A percentile compares a stretch with the other conserved stretches of the same genome.
Conservation (phyloP, 2,113 vertebrate species). For the Erinaceus europaeus region DNA sequence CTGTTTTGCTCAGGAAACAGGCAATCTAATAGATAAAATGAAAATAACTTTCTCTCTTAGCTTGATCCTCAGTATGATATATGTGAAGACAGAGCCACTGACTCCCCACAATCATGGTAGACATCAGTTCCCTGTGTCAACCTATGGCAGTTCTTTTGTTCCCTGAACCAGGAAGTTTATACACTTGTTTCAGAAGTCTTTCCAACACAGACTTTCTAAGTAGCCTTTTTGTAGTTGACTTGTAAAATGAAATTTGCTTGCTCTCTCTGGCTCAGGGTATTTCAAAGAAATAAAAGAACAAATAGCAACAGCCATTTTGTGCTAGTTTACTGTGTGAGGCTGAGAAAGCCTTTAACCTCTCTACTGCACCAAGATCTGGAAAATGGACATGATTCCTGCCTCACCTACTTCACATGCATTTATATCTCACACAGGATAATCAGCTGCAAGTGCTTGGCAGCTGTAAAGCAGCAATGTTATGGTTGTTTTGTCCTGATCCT, state of each 20-base stretch:
- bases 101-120: not conserved
- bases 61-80: not conserved
- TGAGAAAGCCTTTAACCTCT: not conserved
- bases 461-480: not conserved
- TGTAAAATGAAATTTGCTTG: not conserved
- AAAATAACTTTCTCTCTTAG: not conserved
- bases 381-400: not conserved
- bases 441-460: not conserved
- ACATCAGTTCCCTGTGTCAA: too few relatives aligned
- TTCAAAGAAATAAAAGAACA: slow-evolving; percentile 9
- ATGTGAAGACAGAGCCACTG: not conserved
- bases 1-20: not conserved
- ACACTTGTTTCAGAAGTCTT: not conserved
- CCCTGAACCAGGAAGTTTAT: not conserved
- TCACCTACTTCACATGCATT: not conserved
- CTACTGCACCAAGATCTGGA: not conserved
- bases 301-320: not conserved
- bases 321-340: not conserved
- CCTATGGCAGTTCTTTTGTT: not conserved
- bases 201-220: not conserved
- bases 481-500: not conserved
- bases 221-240: not conserved
- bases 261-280: not conserved
- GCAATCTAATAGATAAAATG: not conserved
- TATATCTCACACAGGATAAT: not conserved